These are phyloP conservation scores for Trichoplax adhaerens DNA, from an alignment of 37 sponge, comb jelly and placozoan species.

Conservation along the genomic window DNA sequence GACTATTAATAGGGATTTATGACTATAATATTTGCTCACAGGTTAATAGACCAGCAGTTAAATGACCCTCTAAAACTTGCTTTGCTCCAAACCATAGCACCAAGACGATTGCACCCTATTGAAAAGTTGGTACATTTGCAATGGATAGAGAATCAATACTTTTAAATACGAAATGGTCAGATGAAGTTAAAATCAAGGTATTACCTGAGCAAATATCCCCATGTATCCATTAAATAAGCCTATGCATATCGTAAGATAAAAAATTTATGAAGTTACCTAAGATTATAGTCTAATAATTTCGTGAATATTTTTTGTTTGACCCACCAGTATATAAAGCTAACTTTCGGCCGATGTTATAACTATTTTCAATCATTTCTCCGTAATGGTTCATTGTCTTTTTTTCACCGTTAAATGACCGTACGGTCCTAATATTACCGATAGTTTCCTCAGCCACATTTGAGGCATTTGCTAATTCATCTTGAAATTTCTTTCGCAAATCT, in stretches of 20 bases:
- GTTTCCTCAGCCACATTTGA: conserved; percentile 63
- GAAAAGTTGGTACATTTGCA: neutral
- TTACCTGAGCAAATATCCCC: too few relatives aligned
- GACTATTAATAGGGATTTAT: too few relatives aligned
- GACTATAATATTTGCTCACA: neutral
- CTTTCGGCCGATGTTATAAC: conserved; percentile 37
- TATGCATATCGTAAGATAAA: too few relatives aligned
- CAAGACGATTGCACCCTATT: conserved; percentile 24
- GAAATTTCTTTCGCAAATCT: conserved; percentile 40
- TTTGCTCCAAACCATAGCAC: conserved; percentile 63
- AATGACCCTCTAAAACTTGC: conserved; percentile 21
- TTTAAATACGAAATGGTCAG: too few relatives aligned
- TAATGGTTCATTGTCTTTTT: conserved; percentile 29
- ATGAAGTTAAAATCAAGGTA: too few relatives aligned
- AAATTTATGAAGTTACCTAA: neutral
- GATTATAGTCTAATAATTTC: neutral
- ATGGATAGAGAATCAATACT: too few relatives aligned
- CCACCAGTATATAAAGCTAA: conserved; percentile 37
- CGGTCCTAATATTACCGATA: conserved; percentile 54
- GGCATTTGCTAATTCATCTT: conserved; percentile 60
- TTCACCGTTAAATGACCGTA: conserved; percentile 67
- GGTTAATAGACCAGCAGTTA: conserved; percentile 4
- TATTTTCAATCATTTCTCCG: conserved; percentile 33
- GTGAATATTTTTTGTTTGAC: neutral
- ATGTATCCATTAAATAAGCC: too few relatives aligned